These are phyloP conservation scores for Propithecus deckenii DNA, from an alignment of 2,797 vertebrate genomes.

Conservation along the genomic window DNA sequence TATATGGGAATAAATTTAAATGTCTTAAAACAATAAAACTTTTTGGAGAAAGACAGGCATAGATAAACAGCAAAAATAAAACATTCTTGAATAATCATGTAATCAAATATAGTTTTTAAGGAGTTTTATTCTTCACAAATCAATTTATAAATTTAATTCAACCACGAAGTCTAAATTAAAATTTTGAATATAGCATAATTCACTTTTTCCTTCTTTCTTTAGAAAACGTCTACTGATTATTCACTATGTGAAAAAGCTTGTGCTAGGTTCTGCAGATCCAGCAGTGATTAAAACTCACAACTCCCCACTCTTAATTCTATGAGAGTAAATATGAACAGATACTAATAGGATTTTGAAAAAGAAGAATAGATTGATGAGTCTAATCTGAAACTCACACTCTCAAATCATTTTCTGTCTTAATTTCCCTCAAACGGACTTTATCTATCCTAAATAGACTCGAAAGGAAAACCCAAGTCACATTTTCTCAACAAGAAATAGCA, in stretches of 20 bases:
- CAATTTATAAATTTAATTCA: neutral
- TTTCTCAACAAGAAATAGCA: neutral
- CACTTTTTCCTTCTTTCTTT: neutral
- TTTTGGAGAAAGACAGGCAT: neutral
- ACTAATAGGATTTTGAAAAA: neutral
- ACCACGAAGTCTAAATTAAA: neutral
- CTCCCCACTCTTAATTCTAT: neutral
- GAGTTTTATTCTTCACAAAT: neutral
- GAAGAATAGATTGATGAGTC: neutral
- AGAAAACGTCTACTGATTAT: neutral
- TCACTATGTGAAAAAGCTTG: neutral
- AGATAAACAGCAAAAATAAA: no score
- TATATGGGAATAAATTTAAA: neutral
- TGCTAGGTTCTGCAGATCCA: neutral
- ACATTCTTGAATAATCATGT: neutral
- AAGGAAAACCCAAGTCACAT: neutral
- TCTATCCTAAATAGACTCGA: neutral
- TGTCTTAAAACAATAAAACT: neutral
- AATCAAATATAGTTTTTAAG: neutral
- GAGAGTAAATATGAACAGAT: neutral
- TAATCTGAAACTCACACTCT: neutral
- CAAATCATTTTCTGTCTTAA: neutral
- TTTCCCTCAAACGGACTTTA: neutral
- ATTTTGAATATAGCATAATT: neutral
- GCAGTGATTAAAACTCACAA: neutral